Percentiles rank a stretch among this genome's conserved stretches.
Conservation (phyloP, 2,797 vertebrate species). For the Halcyon badia region DNA sequence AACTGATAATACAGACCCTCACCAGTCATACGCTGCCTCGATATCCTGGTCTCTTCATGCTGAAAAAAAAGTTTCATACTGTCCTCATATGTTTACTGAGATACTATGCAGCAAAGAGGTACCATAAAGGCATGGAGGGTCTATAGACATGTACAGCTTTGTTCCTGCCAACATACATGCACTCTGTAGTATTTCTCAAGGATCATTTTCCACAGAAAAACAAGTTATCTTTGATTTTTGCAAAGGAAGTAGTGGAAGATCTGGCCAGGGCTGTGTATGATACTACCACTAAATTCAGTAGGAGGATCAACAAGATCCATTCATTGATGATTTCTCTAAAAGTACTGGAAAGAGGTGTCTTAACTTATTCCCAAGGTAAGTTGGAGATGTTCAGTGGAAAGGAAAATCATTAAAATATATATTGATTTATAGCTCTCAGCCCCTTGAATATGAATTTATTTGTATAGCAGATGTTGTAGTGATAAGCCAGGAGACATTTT, state of each 20-base stretch:
- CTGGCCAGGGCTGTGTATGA: neutral
- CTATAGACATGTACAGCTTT: neutral
- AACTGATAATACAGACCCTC: neutral
- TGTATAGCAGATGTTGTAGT: neutral
- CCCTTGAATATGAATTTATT: neutral
- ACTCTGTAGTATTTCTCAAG: neutral
- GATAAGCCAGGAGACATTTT: neutral
- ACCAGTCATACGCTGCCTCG: neutral
- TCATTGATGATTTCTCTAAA: neutral
- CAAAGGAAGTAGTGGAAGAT: neutral
- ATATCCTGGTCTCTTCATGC: neutral
- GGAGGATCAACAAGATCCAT: neutral
- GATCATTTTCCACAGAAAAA: neutral
- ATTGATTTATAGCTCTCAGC: neutral
- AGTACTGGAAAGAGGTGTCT: neutral
- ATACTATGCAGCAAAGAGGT: neutral
- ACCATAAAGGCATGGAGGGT: neutral
- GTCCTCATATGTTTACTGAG: neutral
- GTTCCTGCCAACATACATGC: neutral
- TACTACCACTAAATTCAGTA: neutral
- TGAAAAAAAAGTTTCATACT: neutral
- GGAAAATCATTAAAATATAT: neutral
- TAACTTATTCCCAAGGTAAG: conserved; percentile 1
- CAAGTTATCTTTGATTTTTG: neutral
- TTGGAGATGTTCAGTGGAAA: neutral